Conservation (phyloP, 2,888 invertebrate species). For the Mythimna lalbum region DNA sequence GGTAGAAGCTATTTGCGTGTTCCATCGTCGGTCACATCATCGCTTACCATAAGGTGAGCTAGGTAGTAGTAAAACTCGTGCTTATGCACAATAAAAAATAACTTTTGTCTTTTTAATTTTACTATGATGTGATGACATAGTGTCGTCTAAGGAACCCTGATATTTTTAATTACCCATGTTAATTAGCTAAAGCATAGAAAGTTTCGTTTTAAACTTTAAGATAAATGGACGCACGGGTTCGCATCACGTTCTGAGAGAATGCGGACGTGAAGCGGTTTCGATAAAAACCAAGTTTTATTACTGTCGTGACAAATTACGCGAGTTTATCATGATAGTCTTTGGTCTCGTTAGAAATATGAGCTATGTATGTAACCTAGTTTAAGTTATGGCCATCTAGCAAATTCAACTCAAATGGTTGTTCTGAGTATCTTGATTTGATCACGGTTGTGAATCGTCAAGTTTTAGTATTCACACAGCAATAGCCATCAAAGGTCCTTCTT, state of each 20-base stretch:
- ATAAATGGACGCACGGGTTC: constrained; percentile 57
- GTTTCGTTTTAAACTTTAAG: constrained; percentile 45
- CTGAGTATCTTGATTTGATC: not conserved
- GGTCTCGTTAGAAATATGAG: constrained; percentile 31
- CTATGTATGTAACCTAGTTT: constrained; percentile 11
- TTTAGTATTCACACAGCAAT: no score
- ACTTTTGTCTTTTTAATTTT: no score
- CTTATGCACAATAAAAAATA: no score
- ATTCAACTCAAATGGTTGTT: no score
- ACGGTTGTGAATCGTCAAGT: no score
- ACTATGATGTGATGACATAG: not conserved
- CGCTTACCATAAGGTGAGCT: no score
- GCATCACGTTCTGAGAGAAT: constrained; percentile 61
- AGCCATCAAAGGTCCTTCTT: no score
- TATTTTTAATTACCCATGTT: constrained; percentile 66
- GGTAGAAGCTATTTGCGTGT: no score
- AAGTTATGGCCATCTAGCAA: no score
- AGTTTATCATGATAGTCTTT: constrained; percentile 31
- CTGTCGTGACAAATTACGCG: constrained; percentile 57
- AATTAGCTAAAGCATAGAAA: constrained; percentile 73
- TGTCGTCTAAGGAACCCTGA: constrained; percentile 31
- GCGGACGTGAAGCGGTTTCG: constrained; percentile 57
- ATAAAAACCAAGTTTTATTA: constrained; percentile 55
- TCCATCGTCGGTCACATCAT: no score
- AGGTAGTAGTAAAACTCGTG: no score